Percentiles rank a stretch among this genome's conserved stretches.
Evolutionary conservation across 1,140 invertebrate genomes (phyloP).

Genomic region (Anagrus nilaparvatae): DNA sequence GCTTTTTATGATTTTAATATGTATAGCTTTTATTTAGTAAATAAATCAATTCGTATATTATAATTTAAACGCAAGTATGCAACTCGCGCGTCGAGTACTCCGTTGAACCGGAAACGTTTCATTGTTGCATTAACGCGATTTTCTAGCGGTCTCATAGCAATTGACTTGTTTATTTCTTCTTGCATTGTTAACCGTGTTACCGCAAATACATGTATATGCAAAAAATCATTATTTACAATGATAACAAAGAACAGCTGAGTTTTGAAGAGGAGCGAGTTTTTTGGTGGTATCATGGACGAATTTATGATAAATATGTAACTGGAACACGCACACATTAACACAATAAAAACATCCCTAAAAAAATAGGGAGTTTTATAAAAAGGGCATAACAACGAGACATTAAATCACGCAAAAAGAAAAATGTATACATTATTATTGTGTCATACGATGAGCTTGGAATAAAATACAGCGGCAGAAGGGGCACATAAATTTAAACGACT

Average conservation of each 20-base stretch:
- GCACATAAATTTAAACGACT: background rate
- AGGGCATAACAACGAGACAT: conserved; percentile 25
- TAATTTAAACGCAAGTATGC: too few species aligned
- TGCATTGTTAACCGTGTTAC: conserved; percentile 28
- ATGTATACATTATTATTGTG: conserved; percentile 3
- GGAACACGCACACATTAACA: conserved; percentile 27
- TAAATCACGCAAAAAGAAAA: conserved; percentile 30
- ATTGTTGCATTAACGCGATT: background rate
- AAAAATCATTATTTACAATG: too few species aligned
- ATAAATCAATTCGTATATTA: too few species aligned
- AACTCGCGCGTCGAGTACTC: too few species aligned
- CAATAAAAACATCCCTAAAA: conserved; percentile 2
- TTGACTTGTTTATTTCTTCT: conserved; percentile 33
- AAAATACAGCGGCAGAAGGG: background rate
- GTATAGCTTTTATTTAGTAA: too few species aligned
- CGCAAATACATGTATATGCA: conserved; percentile 30
- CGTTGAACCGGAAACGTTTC: background rate
- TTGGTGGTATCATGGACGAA: conserved; percentile 38
- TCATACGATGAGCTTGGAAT: too few species aligned
- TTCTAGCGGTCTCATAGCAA: conserved; percentile 14
- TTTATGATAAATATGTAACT: conserved; percentile 44
- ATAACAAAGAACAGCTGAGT: background rate
- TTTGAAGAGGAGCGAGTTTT: conserved; percentile 24
- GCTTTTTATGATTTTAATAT: too few species aligned
- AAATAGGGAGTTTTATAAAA: too few species aligned